These are phyloP conservation scores for Ametastegia equiseti DNA, from an alignment of 2,888 invertebrate species.

Conservation along the genomic window DNA sequence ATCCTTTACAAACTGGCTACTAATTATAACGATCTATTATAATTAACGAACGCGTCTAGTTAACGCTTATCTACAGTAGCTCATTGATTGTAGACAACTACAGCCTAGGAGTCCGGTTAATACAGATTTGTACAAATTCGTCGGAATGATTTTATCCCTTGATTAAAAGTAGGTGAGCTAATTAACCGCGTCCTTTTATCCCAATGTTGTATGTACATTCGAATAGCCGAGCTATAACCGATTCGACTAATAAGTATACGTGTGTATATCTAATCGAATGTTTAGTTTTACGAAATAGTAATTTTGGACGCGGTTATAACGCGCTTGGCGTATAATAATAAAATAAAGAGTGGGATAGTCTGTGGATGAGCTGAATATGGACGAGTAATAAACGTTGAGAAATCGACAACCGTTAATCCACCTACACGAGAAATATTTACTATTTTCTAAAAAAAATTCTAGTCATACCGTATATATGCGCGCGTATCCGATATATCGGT, in stretches of 20 bases:
- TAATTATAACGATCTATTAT: constrained; percentile 22
- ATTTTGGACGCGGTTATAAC: neutral
- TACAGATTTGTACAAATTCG: neutral
- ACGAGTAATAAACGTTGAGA: neutral
- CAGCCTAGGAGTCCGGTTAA: neutral
- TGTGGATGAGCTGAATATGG: neutral
- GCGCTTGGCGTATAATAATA: no score
- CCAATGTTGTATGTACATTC: no score
- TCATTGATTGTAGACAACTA: neutral
- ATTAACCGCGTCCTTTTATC: constrained; percentile 1
- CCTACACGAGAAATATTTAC: constrained; percentile 13
- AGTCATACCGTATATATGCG: neutral
- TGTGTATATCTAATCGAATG: no score
- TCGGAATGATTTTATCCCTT: neutral
- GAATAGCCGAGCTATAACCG: no score
- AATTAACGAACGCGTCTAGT: neutral
- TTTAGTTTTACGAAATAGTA: neutral
- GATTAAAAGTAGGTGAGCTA: neutral
- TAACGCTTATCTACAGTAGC: neutral
- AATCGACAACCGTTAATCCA: constrained; percentile 35
- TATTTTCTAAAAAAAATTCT: constrained; percentile 4
- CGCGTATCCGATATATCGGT: neutral
- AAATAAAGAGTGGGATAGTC: neutral
- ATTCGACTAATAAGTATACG: no score
- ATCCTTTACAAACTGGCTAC: constrained; percentile 24